These are phyloP conservation scores for Dolichomitus sp. DNA, from an alignment of 2,888 invertebrate genomes.

Conservation along the genomic window DNA sequence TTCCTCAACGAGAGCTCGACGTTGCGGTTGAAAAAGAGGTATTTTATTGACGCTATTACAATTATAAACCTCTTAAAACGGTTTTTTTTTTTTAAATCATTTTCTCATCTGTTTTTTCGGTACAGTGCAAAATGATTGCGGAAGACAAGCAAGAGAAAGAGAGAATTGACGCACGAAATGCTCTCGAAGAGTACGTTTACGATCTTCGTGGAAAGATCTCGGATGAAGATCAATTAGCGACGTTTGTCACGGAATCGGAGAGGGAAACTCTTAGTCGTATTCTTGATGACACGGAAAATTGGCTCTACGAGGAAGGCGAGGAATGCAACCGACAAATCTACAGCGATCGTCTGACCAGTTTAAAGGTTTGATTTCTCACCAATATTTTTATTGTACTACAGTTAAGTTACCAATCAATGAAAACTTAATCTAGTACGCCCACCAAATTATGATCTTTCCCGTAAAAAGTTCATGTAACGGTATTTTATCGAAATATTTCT, in stretches of 20 bases:
- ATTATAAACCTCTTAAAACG: background rate
- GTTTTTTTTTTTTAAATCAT: background rate
- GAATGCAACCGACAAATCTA: conserved; percentile 94
- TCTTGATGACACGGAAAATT: conserved; percentile 96
- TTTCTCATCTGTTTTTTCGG: conserved; percentile 23
- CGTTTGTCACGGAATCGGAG: conserved; percentile 92
- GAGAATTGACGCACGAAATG: conserved; percentile 97
- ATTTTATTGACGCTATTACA: conserved; percentile 62
- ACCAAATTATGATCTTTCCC: too few relatives aligned
- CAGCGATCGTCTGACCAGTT: conserved; percentile 77
- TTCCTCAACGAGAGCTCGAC: conserved; percentile 91
- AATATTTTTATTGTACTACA: background rate
- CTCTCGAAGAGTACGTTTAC: conserved; percentile 99
- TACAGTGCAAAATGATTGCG: conserved; percentile 92
- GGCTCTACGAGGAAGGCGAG: conserved; percentile 99
- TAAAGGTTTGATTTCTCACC: conserved; percentile 76
- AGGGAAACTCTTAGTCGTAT: conserved; percentile 89
- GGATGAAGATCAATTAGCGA: conserved; percentile 91
- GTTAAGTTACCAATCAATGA: too few relatives aligned
- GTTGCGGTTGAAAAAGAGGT: conserved; percentile 93
- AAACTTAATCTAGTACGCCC: too few relatives aligned
- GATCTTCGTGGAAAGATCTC: conserved; percentile 96
- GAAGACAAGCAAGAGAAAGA: conserved; percentile 98
- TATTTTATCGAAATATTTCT: too few relatives aligned
- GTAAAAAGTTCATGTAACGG: too few relatives aligned